Conservation (phyloP, 1,140 invertebrate species). For the Mylabris phalerata region DNA sequence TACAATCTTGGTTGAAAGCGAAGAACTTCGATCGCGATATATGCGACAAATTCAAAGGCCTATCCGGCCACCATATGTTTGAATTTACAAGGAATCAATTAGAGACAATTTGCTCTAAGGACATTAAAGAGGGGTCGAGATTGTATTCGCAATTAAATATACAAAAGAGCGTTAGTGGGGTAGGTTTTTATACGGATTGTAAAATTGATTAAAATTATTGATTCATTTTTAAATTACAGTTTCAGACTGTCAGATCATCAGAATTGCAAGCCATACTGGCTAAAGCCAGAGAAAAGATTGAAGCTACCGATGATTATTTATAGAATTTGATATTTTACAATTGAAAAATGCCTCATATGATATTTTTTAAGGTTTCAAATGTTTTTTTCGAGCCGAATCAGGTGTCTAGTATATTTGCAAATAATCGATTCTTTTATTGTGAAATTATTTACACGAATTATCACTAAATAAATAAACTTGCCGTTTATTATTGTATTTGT, state of each 20-base stretch:
- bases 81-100: constrained; percentile 54
- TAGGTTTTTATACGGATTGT: constrained; percentile 42
- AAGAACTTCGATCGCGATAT: constrained; percentile 67
- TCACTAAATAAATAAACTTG: neutral
- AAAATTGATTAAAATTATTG: neutral
- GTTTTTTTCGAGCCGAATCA: neutral
- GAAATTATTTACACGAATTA: neutral
- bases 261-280: constrained; percentile 31
- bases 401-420: neutral
- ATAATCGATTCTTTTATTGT: neutral
- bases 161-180: constrained; percentile 69
- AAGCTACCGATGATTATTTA: constrained; percentile 1
- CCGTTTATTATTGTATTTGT: neutral
- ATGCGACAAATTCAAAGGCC: constrained; percentile 54
- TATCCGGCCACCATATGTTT: constrained; percentile 66
- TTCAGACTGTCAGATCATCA: constrained; percentile 30
- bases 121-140: constrained; percentile 57
- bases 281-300: constrained; percentile 32
- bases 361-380: too few species aligned
- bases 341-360: neutral
- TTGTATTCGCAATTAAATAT: constrained; percentile 69
- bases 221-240: constrained; percentile 23
- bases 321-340: neutral
- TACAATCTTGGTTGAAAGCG: constrained; percentile 64
- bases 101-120: constrained; percentile 57